phyloP scores from a whole-genome alignment of 2,113 vertebrate genomes.

The Gambusia affinis region DNA sequence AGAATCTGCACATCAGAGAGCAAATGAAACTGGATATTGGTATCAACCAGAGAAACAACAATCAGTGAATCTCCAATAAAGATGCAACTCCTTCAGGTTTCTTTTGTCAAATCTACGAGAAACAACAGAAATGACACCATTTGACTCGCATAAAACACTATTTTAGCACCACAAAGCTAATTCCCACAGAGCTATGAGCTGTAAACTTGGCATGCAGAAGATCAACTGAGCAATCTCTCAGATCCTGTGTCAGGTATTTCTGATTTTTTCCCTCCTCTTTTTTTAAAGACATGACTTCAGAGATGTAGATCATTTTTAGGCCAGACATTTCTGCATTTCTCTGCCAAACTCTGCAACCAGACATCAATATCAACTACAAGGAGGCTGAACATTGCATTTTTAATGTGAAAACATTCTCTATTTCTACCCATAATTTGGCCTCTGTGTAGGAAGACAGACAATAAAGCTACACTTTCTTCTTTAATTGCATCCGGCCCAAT shows the following conservation, averaged over 20 bases:
- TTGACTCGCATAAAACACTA: neutral
- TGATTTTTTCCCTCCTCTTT: too few species aligned
- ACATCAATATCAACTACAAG: neutral
- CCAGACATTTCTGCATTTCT: neutral
- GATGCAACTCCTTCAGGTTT: too few species aligned
- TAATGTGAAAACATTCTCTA: conserved; percentile 40
- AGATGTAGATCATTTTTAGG: neutral
- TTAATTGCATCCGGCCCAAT: conserved; percentile 71
- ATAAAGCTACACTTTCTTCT: conserved; percentile 72
- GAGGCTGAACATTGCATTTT: neutral
- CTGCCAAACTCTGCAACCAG: neutral
- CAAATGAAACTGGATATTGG: too few species aligned
- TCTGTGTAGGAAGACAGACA: conserved; percentile 57
- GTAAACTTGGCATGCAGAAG: neutral
- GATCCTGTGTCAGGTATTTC: too few species aligned
- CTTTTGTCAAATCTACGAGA: too few species aligned
- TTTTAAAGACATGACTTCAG: neutral
- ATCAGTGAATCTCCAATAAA: too few species aligned
- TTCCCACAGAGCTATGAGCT: neutral
- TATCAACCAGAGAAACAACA: too few species aligned
- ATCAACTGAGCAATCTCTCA: too few species aligned
- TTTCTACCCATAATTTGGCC: conserved; percentile 55
- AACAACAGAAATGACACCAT: neutral
- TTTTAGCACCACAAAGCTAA: neutral
- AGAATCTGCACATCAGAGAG: too few species aligned